phyloP scores from a whole-genome alignment of 2,888 invertebrate species.

The Drosophila monieri region DNA sequence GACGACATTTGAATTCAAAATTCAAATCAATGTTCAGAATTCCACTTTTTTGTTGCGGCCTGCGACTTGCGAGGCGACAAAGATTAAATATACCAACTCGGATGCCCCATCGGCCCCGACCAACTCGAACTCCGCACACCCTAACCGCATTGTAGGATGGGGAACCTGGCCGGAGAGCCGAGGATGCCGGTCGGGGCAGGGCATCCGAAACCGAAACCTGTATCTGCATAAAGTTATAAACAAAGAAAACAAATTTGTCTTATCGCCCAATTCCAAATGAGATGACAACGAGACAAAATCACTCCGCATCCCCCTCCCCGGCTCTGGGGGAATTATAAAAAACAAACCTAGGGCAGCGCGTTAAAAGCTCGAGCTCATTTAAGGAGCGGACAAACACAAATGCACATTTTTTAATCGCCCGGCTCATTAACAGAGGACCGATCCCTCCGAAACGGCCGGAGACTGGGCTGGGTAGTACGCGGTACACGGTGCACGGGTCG shows the following conservation, averaged over 20 bases:
- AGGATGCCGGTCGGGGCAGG: slow-evolving; percentile 9
- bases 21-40: slow-evolving; percentile 70
- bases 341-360: slow-evolving; percentile 50
- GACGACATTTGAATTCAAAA: slow-evolving; percentile 72
- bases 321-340: background rate
- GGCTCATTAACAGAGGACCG: slow-evolving; percentile 70
- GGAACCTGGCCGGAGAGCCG: background rate
- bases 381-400: slow-evolving; percentile 81
- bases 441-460: background rate
- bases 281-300: slow-evolving; percentile 81
- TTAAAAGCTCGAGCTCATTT: slow-evolving; percentile 80
- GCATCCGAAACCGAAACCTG: slow-evolving; percentile 57
- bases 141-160: slow-evolving; percentile 6
- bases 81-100: slow-evolving; percentile 75
- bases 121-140: slow-evolving; percentile 33
- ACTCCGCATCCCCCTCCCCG: too few species aligned
- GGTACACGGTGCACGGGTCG: slow-evolving; percentile 19
- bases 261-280: slow-evolving; percentile 82
- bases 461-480: slow-evolving; percentile 1
- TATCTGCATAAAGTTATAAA: slow-evolving; percentile 75
- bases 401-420: slow-evolving; percentile 82
- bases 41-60: slow-evolving; percentile 45
- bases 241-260: slow-evolving; percentile 82
- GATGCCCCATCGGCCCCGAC: slow-evolving; percentile 26
- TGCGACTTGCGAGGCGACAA: slow-evolving; percentile 68